Evolutionary conservation across 2,888 invertebrate genomes (phyloP).

Genomic region (Philopedon plagiatum): DNA sequence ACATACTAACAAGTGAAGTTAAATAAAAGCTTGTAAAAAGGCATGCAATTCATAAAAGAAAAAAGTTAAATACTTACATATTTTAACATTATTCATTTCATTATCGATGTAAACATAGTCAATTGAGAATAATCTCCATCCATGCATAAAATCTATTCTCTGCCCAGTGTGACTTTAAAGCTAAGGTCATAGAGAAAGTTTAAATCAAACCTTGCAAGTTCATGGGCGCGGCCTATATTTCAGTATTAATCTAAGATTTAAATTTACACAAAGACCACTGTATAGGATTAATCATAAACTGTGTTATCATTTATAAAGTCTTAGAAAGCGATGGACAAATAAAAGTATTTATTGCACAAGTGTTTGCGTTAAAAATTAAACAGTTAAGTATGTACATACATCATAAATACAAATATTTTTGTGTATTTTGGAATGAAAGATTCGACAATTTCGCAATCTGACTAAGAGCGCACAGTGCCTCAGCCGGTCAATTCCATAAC

Average conservation of each 20-base stretch:
- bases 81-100: no score
- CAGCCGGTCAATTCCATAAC: no score
- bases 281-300: neutral
- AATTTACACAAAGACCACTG: neutral
- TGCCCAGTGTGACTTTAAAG: neutral
- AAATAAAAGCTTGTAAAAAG: no score
- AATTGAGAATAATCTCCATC: no score
- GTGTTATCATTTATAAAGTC: neutral
- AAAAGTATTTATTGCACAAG: neutral
- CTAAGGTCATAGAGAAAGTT: conserved; percentile 5
- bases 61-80: no score
- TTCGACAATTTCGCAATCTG: no score
- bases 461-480: no score
- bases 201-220: neutral
- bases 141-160: neutral
- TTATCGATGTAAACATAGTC: neutral
- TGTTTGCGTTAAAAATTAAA: neutral
- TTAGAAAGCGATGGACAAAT: neutral
- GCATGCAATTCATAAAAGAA: no score
- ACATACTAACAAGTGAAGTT: no score
- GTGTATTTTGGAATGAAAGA: no score
- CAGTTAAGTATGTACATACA: no score
- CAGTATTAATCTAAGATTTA: neutral
- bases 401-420: no score
- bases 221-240: neutral